Evolutionary conservation across 2,888 invertebrate genomes (phyloP), one percentile per base, ranked within the genome.

Genomic region (Belgica antarctica): DNA sequence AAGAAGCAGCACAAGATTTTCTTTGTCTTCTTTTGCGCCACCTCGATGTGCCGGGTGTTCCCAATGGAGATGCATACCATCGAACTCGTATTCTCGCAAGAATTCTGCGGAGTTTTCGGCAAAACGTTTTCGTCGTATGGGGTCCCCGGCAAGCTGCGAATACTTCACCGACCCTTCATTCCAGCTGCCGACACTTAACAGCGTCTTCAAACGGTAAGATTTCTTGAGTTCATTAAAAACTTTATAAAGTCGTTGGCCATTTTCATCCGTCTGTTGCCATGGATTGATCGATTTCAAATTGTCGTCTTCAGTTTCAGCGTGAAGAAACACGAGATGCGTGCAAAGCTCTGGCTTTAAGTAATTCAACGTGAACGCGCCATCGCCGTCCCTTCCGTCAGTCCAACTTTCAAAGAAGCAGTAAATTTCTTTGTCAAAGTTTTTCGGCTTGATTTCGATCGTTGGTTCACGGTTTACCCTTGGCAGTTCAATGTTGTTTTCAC

Each of bases 31-130:
- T 1, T 76, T 71, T 7, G 76, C 72, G 4, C 83, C 82, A 22
- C 80, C 82, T 52, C 82, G 75, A 72, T 76, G 57, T 31, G 19
- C 77, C 2, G 83, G 83, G 73, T 82, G 82, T 74, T 83, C 83
- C 81, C 82, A 82, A 75, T 82, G 82, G 27, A 83, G 72, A 74
- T 83, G 83, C 15, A 83, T 73, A 7, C 83, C 83, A 73, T 83
- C 82, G 73, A 83, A 83, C 47, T 77, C 78, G 73, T 80, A 79
- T 63, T 76, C 74, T 17, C 77, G 72, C 2, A 83, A 72, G 74
- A 78, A 82, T 15, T 77, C 75, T 10, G 81, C 72, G 1, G 78
- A 81, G 52, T 79, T 79, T 1, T 80, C 75, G 2, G 80, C 79
- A 73, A 84, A 84, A 19, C 73, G 75, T 57, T 75, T 73, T 59